A percentile compares a stretch with the other conserved stretches of the same genome.
These are phyloP conservation scores for Pterophyllum scalare DNA, from an alignment of 2,113 vertebrate species.

Conservation along the genomic window DNA sequence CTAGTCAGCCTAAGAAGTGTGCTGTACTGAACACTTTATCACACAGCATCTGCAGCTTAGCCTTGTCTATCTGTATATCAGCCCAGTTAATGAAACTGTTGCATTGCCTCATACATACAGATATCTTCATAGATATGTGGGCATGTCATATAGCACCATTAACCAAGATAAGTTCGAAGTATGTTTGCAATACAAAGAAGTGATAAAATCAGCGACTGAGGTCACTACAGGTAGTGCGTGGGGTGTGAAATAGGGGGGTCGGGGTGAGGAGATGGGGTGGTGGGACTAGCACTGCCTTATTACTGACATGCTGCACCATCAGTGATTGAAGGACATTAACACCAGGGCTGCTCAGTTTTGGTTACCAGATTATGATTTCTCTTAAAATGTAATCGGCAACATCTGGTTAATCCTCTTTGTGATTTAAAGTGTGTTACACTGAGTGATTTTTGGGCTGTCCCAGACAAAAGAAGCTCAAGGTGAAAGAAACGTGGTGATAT, in stretches of 20 bases:
- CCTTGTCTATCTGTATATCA: slow-evolving; percentile 25
- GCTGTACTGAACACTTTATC: slow-evolving; percentile 40
- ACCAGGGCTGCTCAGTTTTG: not conserved
- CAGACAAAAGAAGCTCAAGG: not conserved
- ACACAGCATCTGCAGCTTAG: slow-evolving; percentile 41
- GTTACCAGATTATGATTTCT: not conserved
- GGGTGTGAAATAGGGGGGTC: not conserved
- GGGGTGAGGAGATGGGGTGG: not conserved
- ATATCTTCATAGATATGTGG: slow-evolving; percentile 27
- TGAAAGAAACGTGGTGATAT: not conserved
- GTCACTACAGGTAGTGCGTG: slow-evolving; percentile 24
- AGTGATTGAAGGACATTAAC: not conserved
- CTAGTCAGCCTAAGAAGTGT: slow-evolving; percentile 17
- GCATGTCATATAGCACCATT: slow-evolving; percentile 7
- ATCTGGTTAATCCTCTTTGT: not conserved
- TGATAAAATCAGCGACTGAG: slow-evolving; percentile 46
- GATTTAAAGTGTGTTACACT: not conserved
- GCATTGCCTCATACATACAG: not conserved
- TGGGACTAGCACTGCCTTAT: not conserved
- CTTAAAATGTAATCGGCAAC: not conserved
- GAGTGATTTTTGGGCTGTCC: not conserved
- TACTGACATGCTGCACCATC: not conserved
- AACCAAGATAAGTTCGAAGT: slow-evolving; percentile 17
- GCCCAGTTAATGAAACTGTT: slow-evolving; percentile 49
- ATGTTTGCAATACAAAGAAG: slow-evolving; percentile 23